Conservation (phyloP, 2,797 vertebrate species). For the Cirrhinus mrigala region DNA sequence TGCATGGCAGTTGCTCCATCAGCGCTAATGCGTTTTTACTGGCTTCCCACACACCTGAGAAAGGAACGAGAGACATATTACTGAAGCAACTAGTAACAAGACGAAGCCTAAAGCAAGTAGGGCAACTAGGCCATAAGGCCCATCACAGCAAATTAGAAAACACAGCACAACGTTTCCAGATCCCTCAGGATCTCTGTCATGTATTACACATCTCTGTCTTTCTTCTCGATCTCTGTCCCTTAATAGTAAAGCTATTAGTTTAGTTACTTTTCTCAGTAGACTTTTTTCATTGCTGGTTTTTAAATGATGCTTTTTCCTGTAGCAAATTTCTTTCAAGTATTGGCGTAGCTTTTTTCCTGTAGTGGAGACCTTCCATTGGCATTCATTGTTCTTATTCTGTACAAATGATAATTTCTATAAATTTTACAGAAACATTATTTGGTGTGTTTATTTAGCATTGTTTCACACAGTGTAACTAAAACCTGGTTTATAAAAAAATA, state of each 20-base stretch:
- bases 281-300: not conserved
- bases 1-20: not conserved
- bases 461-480: not conserved
- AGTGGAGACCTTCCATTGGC: not conserved
- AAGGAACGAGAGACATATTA: not conserved
- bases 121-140: not conserved
- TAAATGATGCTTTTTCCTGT: not conserved
- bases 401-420: not conserved
- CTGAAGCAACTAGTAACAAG: not conserved
- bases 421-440: not conserved
- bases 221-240: not conserved
- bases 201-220: not conserved
- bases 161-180: not conserved
- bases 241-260: too few species aligned
- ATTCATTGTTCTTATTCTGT: not conserved
- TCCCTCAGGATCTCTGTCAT: not conserved
- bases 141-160: not conserved
- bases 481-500: not conserved
- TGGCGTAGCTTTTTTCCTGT: not conserved
- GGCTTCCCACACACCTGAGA: constrained; percentile 10
- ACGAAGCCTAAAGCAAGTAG: not conserved
- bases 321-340: not conserved
- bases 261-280: not conserved
- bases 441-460: not conserved
- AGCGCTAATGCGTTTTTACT: not conserved